Evolutionary conservation across 2,888 invertebrate genomes (phyloP).

Genomic region (Tachina lurida): DNA sequence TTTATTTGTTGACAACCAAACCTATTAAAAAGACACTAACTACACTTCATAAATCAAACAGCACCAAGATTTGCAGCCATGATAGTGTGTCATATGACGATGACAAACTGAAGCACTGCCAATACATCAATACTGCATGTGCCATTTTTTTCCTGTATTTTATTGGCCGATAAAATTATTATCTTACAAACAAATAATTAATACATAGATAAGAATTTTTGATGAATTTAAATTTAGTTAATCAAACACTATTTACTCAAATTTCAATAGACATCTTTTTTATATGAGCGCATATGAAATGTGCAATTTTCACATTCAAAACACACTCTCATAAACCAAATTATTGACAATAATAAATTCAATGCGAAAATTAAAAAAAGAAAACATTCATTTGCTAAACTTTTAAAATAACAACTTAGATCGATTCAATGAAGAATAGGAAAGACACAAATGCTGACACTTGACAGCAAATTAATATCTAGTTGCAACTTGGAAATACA

Average conservation of each 20-base stretch:
- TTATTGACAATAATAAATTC: conserved; percentile 7
- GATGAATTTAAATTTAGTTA: not conserved
- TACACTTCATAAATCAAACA: conserved; percentile 32
- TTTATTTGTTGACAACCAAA: not conserved
- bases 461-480: conserved; percentile 38
- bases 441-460: conserved; percentile 7
- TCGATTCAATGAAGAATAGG: not conserved
- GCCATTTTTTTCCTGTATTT: not conserved
- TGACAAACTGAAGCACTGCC: conserved; percentile 32
- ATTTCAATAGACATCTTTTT: conserved; percentile 1
- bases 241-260: not conserved
- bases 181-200: not conserved
- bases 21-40: conserved; percentile 3
- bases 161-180: conserved; percentile 21
- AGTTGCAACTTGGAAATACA: conserved; percentile 7
- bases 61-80: conserved; percentile 16
- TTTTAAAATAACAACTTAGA: conserved; percentile 12
- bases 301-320: conserved; percentile 29
- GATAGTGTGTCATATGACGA: conserved; percentile 14
- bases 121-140: conserved; percentile 25
- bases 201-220: not conserved
- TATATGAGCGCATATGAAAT: not conserved
- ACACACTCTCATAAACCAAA: not conserved
- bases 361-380: conserved; percentile 24
- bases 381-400: not conserved